phyloP scores from a whole-genome alignment of 2,888 invertebrate genomes.

The Macropis europaea region DNA sequence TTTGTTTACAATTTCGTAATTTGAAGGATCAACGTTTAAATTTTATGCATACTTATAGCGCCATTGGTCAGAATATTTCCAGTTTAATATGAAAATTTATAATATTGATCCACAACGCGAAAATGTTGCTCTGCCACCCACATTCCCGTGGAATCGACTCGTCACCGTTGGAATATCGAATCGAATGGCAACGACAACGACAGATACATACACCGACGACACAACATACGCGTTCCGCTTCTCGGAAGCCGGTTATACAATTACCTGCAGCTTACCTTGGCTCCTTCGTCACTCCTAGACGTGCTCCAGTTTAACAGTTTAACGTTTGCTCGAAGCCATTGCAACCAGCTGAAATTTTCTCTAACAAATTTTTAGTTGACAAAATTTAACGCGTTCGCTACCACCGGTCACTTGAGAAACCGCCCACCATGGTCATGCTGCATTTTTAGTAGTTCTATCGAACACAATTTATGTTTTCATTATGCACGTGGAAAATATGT shows the following conservation, averaged over 20 bases:
- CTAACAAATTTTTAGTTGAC: too few species aligned
- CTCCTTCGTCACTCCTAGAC: conserved; percentile 60
- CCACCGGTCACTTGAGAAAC: too few species aligned
- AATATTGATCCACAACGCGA: background rate
- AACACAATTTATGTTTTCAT: too few species aligned
- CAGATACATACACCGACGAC: conserved; percentile 34
- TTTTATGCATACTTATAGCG: too few species aligned
- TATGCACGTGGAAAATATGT: too few species aligned
- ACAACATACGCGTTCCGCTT: conserved; percentile 64
- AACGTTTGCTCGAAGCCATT: conserved; percentile 37
- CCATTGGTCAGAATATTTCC: too few species aligned
- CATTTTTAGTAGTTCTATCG: too few species aligned
- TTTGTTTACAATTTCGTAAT: too few species aligned
- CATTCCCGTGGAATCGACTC: conserved; percentile 5
- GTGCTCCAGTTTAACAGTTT: conserved; percentile 62
- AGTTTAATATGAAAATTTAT: too few species aligned
- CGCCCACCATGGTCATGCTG: too few species aligned
- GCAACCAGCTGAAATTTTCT: conserved; percentile 45
- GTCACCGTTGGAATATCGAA: conserved; percentile 34
- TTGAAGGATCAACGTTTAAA: too few species aligned
- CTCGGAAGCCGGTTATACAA: conserved; percentile 75
- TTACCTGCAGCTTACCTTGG: conserved; percentile 73
- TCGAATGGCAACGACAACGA: conserved; percentile 47
- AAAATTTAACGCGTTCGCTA: too few species aligned
- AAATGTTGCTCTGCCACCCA: background rate